phyloP scores from a whole-genome alignment of 2,888 invertebrate species.

The Drosophila seclusa region DNA sequence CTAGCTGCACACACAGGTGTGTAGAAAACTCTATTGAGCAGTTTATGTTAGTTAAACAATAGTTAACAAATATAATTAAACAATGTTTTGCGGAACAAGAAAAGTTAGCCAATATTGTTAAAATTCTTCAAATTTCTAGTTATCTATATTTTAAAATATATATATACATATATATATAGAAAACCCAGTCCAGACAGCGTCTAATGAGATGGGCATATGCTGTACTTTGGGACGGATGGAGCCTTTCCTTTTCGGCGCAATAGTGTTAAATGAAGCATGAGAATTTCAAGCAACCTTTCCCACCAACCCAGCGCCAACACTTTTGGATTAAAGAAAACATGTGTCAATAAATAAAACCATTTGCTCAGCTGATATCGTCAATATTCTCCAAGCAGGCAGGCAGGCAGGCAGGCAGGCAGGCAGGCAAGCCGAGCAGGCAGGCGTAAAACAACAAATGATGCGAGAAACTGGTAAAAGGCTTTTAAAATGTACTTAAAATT shows the following conservation, averaged over 20 bases:
- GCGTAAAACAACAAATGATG: constrained; percentile 78
- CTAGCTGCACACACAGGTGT: neutral
- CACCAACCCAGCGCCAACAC: constrained; percentile 13
- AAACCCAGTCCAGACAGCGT: neutral
- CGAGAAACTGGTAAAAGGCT: constrained; percentile 79
- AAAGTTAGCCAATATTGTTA: neutral
- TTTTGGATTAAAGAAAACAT: constrained; percentile 69
- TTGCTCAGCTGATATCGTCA: constrained; percentile 54
- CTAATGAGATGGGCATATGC: constrained; percentile 45
- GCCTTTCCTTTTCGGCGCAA: constrained; percentile 6
- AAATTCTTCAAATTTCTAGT: neutral
- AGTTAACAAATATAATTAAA: neutral
- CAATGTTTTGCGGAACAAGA: neutral
- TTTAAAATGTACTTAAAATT: constrained; percentile 81
- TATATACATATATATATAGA: neutral
- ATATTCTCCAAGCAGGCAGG: constrained; percentile 45
- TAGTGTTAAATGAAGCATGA: constrained; percentile 72
- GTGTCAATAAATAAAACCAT: constrained; percentile 82
- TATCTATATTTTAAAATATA: neutral
- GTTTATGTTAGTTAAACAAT: neutral
- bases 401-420: constrained; percentile 18
- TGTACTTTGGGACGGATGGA: constrained; percentile 1
- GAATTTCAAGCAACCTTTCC: constrained; percentile 35
- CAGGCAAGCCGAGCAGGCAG: neutral
- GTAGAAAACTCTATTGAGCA: neutral